Conservation (phyloP, 2,888 invertebrate species). For the Timema podura region DNA sequence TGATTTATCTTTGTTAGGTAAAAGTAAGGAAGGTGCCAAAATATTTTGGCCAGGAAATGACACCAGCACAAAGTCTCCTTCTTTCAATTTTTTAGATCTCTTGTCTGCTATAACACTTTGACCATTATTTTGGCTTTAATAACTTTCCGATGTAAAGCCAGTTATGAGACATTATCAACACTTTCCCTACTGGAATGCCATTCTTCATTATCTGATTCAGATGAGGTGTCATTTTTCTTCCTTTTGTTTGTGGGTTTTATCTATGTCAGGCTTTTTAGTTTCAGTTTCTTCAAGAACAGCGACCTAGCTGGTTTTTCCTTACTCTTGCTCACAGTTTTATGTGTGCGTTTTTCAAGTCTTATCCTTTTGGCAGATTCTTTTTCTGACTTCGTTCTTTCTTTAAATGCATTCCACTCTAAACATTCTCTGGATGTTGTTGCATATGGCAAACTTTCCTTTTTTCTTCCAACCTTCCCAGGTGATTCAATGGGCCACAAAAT, state of each 20-base stretch:
- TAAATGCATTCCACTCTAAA: too few relatives aligned
- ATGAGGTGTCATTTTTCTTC: neutral
- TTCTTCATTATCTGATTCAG: slow-evolving; percentile 9
- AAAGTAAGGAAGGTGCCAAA: too few relatives aligned
- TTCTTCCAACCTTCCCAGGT: too few relatives aligned
- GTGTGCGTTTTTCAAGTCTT: neutral
- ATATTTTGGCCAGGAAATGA: slow-evolving; percentile 10
- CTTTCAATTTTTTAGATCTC: neutral
- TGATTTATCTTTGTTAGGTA: too few relatives aligned
- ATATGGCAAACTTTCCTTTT: too few relatives aligned
- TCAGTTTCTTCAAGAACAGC: neutral
- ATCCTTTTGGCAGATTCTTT: slow-evolving; percentile 4
- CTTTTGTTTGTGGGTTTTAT: neutral
- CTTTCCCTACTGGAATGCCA: slow-evolving; percentile 1
- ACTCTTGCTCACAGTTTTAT: neutral
- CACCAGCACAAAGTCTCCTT: slow-evolving; percentile 12
- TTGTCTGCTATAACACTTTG: neutral
- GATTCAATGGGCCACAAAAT: too few relatives aligned
- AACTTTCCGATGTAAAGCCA: neutral
- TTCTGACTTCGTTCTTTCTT: neutral
- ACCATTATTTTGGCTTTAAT: neutral
- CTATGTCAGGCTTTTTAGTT: neutral
- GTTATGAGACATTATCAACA: slow-evolving; percentile 8
- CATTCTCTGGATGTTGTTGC: too few relatives aligned
- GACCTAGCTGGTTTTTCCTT: neutral